A percentile compares a stretch with the other conserved stretches of the same genome.
Conservation (phyloP, 2,113 vertebrate species). For the Chionomys nivalis region DNA sequence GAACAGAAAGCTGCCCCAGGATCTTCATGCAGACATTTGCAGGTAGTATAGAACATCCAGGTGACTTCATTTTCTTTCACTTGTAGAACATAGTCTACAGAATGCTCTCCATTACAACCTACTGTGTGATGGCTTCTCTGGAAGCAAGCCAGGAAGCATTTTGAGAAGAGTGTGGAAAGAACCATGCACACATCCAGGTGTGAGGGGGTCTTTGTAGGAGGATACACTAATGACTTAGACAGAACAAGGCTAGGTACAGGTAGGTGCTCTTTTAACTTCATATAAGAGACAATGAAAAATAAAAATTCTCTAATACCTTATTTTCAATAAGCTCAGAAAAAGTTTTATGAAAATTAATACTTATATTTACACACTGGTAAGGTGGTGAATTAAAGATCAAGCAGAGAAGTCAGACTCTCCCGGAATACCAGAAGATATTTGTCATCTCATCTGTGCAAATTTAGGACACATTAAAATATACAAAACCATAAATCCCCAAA, state of each 20-base stretch:
- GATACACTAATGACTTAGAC: too few species aligned
- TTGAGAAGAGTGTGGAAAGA: neutral
- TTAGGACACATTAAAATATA: neutral
- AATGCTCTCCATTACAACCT: rapidly evolving
- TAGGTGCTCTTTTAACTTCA: neutral
- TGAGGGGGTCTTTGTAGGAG: neutral
- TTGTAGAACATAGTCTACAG: rapidly evolving
- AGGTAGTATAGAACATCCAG: rapidly evolving
- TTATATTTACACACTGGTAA: neutral
- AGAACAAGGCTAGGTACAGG: rapidly evolving
- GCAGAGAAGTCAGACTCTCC: neutral
- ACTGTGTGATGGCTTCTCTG: neutral
- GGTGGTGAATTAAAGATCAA: neutral
- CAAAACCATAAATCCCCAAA: neutral
- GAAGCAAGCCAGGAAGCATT: neutral
- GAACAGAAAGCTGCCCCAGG: rapidly evolving
- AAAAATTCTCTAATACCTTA: neutral
- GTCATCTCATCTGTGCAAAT: neutral
- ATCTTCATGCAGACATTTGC: rapidly evolving
- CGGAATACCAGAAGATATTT: rapidly evolving
- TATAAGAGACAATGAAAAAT: neutral
- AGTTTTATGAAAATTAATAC: neutral
- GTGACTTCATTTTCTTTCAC: rapidly evolving
- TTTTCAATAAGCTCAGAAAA: neutral
- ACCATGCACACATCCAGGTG: rapidly evolving